Base-by-base conservation (phyloP, 2,797 vertebrate genomes). In the Thripadectes ignobilis region DNA sequence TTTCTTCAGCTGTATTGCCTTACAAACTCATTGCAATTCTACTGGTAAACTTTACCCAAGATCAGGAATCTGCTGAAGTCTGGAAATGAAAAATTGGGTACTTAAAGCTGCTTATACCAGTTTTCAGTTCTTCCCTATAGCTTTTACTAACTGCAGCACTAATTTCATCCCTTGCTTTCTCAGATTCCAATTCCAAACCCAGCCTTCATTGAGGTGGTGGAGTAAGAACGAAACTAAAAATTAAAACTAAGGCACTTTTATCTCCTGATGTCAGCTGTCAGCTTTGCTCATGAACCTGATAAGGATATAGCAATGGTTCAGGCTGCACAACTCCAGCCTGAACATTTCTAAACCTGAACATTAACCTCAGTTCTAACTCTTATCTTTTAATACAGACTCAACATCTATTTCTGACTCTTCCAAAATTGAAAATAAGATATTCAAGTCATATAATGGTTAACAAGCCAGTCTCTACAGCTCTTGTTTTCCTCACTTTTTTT, bases 161-260 rank as follows among this genome's bases (percentile, higher is more conserved):
- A 69, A 77, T 90, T 93, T 88, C n/a, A 74, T 71, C 39, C 43
- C 43, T 80, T n/a, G 7, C 48, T 83, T 76, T 92, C 58, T 83
- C 85, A 80, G 76, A 66, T 62, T 73, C 63, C 39, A 73, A 6
- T 79, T 68, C 43, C 4, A 8, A 80, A 51, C 30, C 10, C n/a
- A 76, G 30, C 10, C 39, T 83, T 90, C 72, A 43, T 6, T 59
- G 39, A 69, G 24, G n/a, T 48, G 21, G 41, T 48, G 51, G 75
- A 85, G 29, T 71, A 71, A 88, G 30, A 69, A 38, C 36, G 46
- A 41, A 85, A 85, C 26, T n/a, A 39, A 85, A 90, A 90, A 54
- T 88, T 94, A 78, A 93, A 95, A 88, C 67, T 92, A 83, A 88
- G 57, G 48, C 38, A 79, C 57, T 77, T 92, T 81, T 88, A 90